phyloP scores from a whole-genome alignment of 2,797 vertebrate genomes.

The Cryptoblepharus egeriae region DNA sequence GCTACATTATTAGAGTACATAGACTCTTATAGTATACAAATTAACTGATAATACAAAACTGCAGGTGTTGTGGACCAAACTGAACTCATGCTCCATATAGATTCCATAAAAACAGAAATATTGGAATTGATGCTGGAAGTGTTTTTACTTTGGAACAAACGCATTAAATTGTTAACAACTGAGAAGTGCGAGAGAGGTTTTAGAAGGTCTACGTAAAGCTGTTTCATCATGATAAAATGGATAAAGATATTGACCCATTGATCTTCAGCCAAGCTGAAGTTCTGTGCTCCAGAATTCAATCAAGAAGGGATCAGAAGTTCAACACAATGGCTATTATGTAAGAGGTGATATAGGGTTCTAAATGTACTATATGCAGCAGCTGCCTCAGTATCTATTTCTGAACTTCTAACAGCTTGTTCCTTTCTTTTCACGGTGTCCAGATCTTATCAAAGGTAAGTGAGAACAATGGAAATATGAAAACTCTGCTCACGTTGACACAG shows the following conservation, averaged over 20 bases:
- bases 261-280: constrained; percentile 23
- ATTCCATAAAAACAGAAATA: background rate
- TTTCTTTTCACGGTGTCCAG: constrained; percentile 23
- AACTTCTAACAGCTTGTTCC: background rate
- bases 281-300: background rate
- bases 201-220: constrained; percentile 25
- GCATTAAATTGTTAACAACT: background rate
- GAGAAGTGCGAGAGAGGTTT: background rate
- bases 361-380: too few species aligned
- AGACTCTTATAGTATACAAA: too few species aligned
- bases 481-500: background rate
- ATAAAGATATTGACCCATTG: constrained; percentile 29
- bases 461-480: background rate
- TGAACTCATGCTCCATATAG: background rate
- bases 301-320: background rate
- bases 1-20: background rate
- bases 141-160: background rate
- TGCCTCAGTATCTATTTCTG: constrained; percentile 16
- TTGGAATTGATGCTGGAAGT: background rate
- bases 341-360: background rate
- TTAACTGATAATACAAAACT: background rate
- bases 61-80: background rate
- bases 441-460: background rate
- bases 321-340: background rate
- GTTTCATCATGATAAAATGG: constrained; percentile 27